A percentile compares a stretch with the other conserved stretches of the same genome.
Conservation (phyloP, 1,140 invertebrate genomes). For the Drosophila pallidifrons region DNA sequence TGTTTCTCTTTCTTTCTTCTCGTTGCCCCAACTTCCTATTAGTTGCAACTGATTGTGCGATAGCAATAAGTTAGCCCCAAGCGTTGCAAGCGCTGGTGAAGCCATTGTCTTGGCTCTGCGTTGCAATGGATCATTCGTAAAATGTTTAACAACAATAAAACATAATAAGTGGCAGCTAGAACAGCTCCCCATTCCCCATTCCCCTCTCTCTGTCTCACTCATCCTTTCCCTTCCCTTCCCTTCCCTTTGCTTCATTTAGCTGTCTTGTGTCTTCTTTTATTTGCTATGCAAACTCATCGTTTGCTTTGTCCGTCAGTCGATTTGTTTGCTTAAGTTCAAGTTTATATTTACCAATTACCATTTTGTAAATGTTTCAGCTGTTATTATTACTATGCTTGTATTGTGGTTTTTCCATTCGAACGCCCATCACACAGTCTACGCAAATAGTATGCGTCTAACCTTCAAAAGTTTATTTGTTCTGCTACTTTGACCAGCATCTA, state of each 20-base stretch:
- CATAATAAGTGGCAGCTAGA: constrained; percentile 57
- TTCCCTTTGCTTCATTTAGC: background rate
- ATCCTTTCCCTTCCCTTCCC: too few relatives aligned
- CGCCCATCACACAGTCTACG: constrained; percentile 53
- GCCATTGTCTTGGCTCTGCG: constrained; percentile 29
- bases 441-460: constrained; percentile 35
- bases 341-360: constrained; percentile 66
- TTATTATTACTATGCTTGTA: constrained; percentile 66
- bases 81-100: constrained; percentile 24
- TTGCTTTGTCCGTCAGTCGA: constrained; percentile 4
- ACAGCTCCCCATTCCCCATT: constrained; percentile 14
- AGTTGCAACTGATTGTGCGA: constrained; percentile 80
- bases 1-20: constrained; percentile 10
- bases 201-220: background rate
- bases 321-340: constrained; percentile 25
- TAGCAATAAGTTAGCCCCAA: constrained; percentile 77
- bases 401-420: constrained; percentile 66
- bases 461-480: constrained; percentile 25
- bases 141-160: constrained; percentile 62
- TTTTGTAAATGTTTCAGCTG: constrained; percentile 47
- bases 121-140: constrained; percentile 70
- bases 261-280: constrained; percentile 1
- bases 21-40: constrained; percentile 73
- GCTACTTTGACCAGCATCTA: constrained; percentile 13
- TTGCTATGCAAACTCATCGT: constrained; percentile 31